Evolutionary conservation across 2,113 vertebrate genomes (phyloP).

Genomic region (crab-eating macaque (Macaca fascicularis)): T2T-MFA8v1.1 NC_088376.1:176948001-176948500

Average conservation of each 20-base stretch:
- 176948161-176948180: not conserved
- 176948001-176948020: not conserved
- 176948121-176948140: not conserved
- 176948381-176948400: not conserved
- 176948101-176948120: not conserved
- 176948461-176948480: not conserved
- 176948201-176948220: not conserved
- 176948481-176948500: not conserved
- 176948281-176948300: not conserved
- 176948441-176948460: not conserved
- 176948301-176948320: not conserved
- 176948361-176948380: not conserved
- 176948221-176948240: not conserved
- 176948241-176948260: not conserved
- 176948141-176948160: not conserved
- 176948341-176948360: not conserved
- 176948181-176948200: not conserved
- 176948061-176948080: not conserved
- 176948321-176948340: not conserved
- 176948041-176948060: not conserved
- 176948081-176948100: not conserved
- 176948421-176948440: not conserved
- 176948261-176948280: not conserved
- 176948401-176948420: not conserved
- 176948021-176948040: not conserved